Conservation (phyloP, 2,888 invertebrate genomes). For the Cactoblastis cactorum region DNA sequence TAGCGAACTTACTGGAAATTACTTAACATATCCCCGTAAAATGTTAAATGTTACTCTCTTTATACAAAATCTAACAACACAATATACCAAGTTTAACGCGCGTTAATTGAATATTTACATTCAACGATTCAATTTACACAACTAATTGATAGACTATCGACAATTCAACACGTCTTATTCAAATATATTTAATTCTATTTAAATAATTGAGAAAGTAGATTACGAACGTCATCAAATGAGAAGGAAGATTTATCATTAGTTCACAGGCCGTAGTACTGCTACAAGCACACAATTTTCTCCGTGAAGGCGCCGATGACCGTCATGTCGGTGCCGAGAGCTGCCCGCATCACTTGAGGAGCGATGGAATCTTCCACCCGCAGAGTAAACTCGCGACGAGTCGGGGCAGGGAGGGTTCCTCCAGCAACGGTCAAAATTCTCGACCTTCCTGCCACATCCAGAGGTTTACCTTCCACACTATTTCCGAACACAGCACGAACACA, state of each 20-base stretch:
- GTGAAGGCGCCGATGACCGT: constrained; percentile 66
- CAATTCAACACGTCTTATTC: constrained; percentile 17
- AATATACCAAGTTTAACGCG: background rate
- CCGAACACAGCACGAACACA: constrained; percentile 56
- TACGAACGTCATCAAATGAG: constrained; percentile 16
- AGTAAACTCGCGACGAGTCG: constrained; percentile 60
- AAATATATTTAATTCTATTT: too few species aligned
- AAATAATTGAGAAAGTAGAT: constrained; percentile 3
- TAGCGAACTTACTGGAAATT: constrained; percentile 13
- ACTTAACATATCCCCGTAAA: background rate
- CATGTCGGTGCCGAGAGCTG: constrained; percentile 62
- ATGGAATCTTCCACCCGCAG: constrained; percentile 57
- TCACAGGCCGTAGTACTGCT: constrained; percentile 32
- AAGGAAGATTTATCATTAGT: constrained; percentile 28
- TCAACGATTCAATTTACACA: constrained; percentile 19
- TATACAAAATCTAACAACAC: constrained; percentile 12
- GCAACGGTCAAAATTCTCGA: constrained; percentile 46
- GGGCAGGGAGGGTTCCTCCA: constrained; percentile 53
- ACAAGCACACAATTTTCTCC: constrained; percentile 66
- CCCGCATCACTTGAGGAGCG: constrained; percentile 63
- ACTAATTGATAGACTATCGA: constrained; percentile 16
- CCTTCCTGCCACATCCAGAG: constrained; percentile 55
- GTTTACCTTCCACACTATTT: constrained; percentile 44
- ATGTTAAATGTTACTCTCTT: background rate
- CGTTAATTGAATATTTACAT: constrained; percentile 5